A percentile compares a stretch with the other conserved stretches of the same genome.
Evolutionary conservation across 2,888 invertebrate species (phyloP).

Genomic region (Synanthedon tipuliformis): DNA sequence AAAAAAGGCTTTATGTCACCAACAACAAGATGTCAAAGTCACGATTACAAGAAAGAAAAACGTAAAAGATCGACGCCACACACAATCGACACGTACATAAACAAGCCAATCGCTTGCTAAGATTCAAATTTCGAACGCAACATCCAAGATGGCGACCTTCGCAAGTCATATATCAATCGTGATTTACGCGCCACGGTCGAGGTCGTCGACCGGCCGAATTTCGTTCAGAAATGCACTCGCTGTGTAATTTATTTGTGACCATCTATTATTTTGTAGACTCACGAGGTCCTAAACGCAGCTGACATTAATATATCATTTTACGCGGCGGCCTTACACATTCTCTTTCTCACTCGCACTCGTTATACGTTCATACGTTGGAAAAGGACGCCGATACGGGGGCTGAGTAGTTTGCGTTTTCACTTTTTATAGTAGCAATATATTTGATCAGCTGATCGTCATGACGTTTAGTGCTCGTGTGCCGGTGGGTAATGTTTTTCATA

Average conservation of each 20-base stretch:
- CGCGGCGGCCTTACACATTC: conserved; percentile 38
- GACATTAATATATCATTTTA: conserved; percentile 71
- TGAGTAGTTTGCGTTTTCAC: conserved; percentile 65
- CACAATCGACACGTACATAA: conserved; percentile 32
- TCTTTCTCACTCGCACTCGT: conserved; percentile 27
- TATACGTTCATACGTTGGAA: conserved; percentile 15
- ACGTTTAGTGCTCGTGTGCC: conserved; percentile 59
- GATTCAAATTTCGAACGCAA: conserved; percentile 64
- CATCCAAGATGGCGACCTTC: conserved; percentile 67
- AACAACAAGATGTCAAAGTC: background rate
- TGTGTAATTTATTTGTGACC: conserved; percentile 68
- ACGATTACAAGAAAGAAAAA: background rate
- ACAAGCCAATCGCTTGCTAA: conserved; percentile 43
- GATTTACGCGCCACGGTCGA: conserved; percentile 65
- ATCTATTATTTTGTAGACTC: conserved; percentile 70
- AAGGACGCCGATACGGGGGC: conserved; percentile 36
- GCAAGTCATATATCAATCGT: conserved; percentile 63
- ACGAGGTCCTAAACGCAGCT: conserved; percentile 70
- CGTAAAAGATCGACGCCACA: conserved; percentile 7
- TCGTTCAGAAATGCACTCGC: conserved; percentile 67
- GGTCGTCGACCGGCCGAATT: conserved; percentile 67
- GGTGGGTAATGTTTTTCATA: conserved; percentile 64
- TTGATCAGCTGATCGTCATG: conserved; percentile 70
- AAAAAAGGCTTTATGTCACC: background rate
- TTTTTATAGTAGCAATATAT: conserved; percentile 71